A percentile compares a stretch with the other conserved stretches of the same genome.
Conservation (phyloP, 1,140 invertebrate species). For the Drosophila rhopaloa region DNA sequence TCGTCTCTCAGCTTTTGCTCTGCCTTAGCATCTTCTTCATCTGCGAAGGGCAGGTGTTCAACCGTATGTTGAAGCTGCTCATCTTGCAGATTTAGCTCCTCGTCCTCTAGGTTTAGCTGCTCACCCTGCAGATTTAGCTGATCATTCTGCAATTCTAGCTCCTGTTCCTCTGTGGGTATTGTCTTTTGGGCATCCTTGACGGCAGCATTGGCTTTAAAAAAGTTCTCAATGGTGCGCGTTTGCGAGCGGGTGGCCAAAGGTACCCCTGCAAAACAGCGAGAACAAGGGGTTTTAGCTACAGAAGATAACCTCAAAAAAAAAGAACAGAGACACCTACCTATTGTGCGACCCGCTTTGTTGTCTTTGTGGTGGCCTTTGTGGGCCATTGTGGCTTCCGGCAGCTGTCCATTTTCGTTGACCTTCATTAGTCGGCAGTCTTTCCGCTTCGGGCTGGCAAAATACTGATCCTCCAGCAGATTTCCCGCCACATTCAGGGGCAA, state of each 20-base stretch:
- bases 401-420: conserved; percentile 59
- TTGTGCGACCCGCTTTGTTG: conserved; percentile 61
- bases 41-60: conserved; percentile 5
- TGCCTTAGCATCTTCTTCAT: conserved; percentile 24
- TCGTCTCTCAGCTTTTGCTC: conserved; percentile 43
- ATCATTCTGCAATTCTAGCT: conserved; percentile 11
- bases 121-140: conserved; percentile 16
- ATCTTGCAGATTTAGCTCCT: conserved; percentile 3
- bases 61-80: conserved; percentile 34
- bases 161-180: conserved; percentile 18
- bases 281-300: conserved; percentile 6
- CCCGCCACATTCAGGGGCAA: conserved; percentile 43
- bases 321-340: conserved; percentile 59
- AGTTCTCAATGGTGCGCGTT: conserved; percentile 80
- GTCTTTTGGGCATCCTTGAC: conserved; percentile 39
- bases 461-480: conserved; percentile 77
- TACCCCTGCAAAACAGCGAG: conserved; percentile 52
- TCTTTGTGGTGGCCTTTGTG: conserved; percentile 43
- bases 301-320: conserved; percentile 67
- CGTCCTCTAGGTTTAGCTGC: neutral
- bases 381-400: conserved; percentile 33
- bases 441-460: conserved; percentile 83
- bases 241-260: conserved; percentile 78
- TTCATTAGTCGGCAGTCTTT: conserved; percentile 83
- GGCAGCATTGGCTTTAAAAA: conserved; percentile 74